phyloP scores from a whole-genome alignment of 2,113 vertebrate species.

The Corydoras maculifer region DNA sequence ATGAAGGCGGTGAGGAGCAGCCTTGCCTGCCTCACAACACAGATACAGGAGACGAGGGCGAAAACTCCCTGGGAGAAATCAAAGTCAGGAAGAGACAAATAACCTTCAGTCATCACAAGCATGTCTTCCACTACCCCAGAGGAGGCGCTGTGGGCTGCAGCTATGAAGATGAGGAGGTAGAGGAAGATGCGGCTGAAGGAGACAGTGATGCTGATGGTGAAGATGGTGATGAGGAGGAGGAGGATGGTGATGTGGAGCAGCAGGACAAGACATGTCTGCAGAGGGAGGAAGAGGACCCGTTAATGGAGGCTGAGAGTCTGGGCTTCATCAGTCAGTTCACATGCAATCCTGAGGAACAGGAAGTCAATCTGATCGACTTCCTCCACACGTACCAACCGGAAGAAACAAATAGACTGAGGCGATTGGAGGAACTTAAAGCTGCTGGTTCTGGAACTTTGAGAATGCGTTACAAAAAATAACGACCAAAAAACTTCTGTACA shows the following conservation, averaged over 20 bases:
- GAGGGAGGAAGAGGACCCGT: slow-evolving; percentile 63
- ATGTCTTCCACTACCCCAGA: slow-evolving; percentile 59
- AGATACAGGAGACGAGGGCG: slow-evolving; percentile 45
- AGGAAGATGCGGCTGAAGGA: slow-evolving; percentile 45
- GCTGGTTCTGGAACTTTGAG: too few species aligned
- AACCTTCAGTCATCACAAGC: slow-evolving; percentile 49
- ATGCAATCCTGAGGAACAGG: slow-evolving; percentile 68
- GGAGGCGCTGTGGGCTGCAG: slow-evolving; percentile 36
- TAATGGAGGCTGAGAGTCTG: slow-evolving; percentile 76
- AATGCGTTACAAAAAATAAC: too few species aligned
- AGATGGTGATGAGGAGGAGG: slow-evolving; percentile 40
- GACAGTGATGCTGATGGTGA: slow-evolving; percentile 41
- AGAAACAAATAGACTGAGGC: too few species aligned
- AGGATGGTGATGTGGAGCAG: too few species aligned
- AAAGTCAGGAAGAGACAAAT: slow-evolving; percentile 47
- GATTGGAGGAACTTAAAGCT: too few species aligned
- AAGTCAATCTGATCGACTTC: slow-evolving; percentile 41
- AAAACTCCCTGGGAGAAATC: slow-evolving; percentile 40
- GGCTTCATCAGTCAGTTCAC: slow-evolving; percentile 62
- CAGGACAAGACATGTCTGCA: slow-evolving; percentile 1
- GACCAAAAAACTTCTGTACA: too few species aligned
- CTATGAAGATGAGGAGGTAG: slow-evolving; percentile 36
- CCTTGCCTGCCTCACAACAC: slow-evolving; percentile 36
- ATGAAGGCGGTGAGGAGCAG: slow-evolving; percentile 49
- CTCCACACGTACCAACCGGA: slow-evolving; percentile 27